A percentile compares a stretch with the other conserved stretches of the same genome.
These are phyloP conservation scores for Heterodera filipjevi DNA, from an alignment of 2,888 invertebrate species.

Conservation along the genomic window DNA sequence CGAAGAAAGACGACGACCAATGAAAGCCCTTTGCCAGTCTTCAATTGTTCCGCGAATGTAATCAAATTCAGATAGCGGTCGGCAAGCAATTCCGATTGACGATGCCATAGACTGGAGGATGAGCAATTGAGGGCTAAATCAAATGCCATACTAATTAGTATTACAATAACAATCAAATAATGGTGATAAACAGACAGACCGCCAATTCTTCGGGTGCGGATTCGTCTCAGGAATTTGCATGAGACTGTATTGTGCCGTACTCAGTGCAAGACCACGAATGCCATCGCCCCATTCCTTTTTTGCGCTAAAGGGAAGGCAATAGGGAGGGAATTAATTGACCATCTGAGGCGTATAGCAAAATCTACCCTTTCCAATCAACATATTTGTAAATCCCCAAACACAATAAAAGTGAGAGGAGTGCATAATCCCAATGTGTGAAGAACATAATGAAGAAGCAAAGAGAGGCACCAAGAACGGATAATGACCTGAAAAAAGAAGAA, in stretches of 20 bases:
- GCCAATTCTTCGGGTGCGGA: constrained; percentile 99
- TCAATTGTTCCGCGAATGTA: constrained; percentile 91
- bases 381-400: constrained; percentile 90
- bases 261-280: constrained; percentile 92
- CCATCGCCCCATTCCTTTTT: constrained; percentile 99
- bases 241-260: constrained; percentile 92
- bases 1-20: constrained; percentile 82
- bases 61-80: constrained; percentile 75
- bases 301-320: constrained; percentile 80
- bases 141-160: no score
- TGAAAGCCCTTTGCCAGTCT: constrained; percentile 81
- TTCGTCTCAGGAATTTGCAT: constrained; percentile 95
- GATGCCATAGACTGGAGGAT: constrained; percentile 81
- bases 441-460: constrained; percentile 96
- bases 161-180: background rate
- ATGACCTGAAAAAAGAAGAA: background rate
- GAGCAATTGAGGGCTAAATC: constrained; percentile 83
- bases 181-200: constrained; percentile 47
- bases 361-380: constrained; percentile 90
- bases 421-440: constrained; percentile 95
- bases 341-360: no score
- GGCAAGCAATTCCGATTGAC: constrained; percentile 69
- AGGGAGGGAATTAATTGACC: constrained; percentile 51
- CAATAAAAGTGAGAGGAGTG: constrained; percentile 88
- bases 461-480: constrained; percentile 74